A percentile compares a stretch with the other conserved stretches of the same genome.
Evolutionary conservation across 2,888 invertebrate species (phyloP).

Genomic region (Dolichopus griseipennis): DNA sequence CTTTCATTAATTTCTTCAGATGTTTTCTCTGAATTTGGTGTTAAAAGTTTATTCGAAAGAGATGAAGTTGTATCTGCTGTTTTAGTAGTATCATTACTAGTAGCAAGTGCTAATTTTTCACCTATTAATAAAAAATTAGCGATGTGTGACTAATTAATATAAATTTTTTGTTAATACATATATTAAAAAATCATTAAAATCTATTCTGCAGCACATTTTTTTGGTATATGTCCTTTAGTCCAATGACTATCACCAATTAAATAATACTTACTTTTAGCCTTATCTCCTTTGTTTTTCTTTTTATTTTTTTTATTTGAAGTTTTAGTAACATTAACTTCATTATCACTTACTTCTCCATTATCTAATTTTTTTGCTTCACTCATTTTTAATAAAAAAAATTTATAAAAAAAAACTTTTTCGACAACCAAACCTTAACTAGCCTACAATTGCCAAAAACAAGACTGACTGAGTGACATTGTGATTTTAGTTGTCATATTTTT

Average conservation of each 20-base stretch:
- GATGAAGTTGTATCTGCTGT: not conserved
- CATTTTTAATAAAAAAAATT: slow-evolving; percentile 10
- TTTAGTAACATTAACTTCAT: slow-evolving; percentile 8
- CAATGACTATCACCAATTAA: not conserved
- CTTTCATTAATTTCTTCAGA: slow-evolving; percentile 21
- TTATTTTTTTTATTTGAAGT: not conserved
- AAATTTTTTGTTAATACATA: not conserved
- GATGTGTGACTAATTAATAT: not conserved
- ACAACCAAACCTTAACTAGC: not conserved
- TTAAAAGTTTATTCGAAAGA: not conserved
- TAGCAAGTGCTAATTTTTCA: not conserved
- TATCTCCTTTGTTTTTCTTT: not conserved
- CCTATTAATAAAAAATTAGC: not conserved
- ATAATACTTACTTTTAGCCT: not conserved
- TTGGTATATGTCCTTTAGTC: too few relatives aligned
- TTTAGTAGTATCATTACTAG: not conserved
- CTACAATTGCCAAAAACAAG: not conserved
- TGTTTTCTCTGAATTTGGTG: slow-evolving; percentile 14
- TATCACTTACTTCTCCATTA: slow-evolving; percentile 16
- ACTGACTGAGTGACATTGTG: not conserved
- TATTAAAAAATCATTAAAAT: too few relatives aligned
- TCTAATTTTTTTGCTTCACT: slow-evolving; percentile 15
- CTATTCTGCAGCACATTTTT: too few relatives aligned
- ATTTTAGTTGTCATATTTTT: too few relatives aligned
- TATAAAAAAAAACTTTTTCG: not conserved